phyloP scores from a whole-genome alignment of 2,797 vertebrate genomes.

The Poliocrania exsul region DNA sequence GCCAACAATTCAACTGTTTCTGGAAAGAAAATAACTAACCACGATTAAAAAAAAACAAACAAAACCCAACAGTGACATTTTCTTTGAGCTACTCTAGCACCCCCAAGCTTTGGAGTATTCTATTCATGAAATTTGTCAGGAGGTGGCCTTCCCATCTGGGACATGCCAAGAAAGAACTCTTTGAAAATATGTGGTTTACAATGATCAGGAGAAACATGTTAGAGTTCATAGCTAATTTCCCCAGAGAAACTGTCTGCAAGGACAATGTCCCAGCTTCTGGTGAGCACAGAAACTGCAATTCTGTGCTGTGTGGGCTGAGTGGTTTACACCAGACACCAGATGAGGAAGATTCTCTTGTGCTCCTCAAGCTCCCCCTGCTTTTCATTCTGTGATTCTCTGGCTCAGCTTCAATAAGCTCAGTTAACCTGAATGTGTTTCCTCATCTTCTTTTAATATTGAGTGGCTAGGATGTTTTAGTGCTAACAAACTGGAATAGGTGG shows the following conservation, averaged over 20 bases:
- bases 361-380: slow-evolving; percentile 70
- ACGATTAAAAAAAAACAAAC: background rate
- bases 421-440: background rate
- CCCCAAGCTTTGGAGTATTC: background rate
- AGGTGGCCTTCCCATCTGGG: background rate
- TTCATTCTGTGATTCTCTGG: slow-evolving; percentile 49
- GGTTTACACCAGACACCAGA: background rate
- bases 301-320: background rate
- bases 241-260: background rate
- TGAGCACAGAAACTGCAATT: slow-evolving; percentile 19
- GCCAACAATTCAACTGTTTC: slow-evolving; percentile 21
- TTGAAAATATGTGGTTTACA: slow-evolving; percentile 16
- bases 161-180: background rate
- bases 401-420: background rate
- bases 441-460: background rate
- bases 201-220: background rate
- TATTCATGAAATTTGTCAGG: background rate
- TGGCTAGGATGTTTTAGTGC: background rate
- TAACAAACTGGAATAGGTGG: background rate
- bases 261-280: slow-evolving; percentile 14
- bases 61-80: background rate
- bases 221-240: background rate
- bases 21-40: slow-evolving; percentile 12
- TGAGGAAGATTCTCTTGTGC: slow-evolving; percentile 40
- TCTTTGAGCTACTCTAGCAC: slow-evolving; percentile 27